Conservation (phyloP, 2,113 vertebrate genomes). For the Chloropsis cyanopogon region DNA sequence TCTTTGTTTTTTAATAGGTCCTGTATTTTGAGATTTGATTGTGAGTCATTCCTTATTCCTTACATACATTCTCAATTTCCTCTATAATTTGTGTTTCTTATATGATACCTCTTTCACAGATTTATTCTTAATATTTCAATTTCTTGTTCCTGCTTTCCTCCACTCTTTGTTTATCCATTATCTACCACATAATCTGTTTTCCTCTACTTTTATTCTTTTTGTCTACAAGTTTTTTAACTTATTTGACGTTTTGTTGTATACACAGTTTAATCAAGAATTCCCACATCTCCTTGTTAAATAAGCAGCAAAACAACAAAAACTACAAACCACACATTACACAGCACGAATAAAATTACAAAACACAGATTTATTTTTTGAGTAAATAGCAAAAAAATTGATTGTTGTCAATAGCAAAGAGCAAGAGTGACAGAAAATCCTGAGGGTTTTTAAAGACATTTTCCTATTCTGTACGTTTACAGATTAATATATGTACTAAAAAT, state of each 20-base stretch:
- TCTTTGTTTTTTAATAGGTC: not conserved
- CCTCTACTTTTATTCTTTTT: not conserved
- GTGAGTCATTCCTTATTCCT: not conserved
- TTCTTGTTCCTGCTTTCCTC: not conserved
- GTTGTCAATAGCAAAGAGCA: not conserved
- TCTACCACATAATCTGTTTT: not conserved
- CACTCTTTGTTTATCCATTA: not conserved
- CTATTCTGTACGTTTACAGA: not conserved
- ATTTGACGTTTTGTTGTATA: not conserved
- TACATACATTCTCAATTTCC: not conserved
- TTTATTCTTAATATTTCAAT: not conserved
- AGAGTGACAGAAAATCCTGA: not conserved
- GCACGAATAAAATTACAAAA: not conserved
- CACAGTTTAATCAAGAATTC: not conserved
- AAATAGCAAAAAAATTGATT: not conserved
- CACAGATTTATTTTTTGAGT: not conserved
- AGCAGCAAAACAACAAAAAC: not conserved
- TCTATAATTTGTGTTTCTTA: not conserved
- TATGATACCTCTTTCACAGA: rapidly evolving
- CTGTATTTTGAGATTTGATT: not conserved
- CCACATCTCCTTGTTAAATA: not conserved
- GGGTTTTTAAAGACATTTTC: not conserved
- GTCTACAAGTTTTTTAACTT: not conserved
- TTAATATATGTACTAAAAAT: not conserved
- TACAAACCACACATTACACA: not conserved